Conservation (phyloP, 2,797 vertebrate genomes). For the Crenichthys baileyi region DNA sequence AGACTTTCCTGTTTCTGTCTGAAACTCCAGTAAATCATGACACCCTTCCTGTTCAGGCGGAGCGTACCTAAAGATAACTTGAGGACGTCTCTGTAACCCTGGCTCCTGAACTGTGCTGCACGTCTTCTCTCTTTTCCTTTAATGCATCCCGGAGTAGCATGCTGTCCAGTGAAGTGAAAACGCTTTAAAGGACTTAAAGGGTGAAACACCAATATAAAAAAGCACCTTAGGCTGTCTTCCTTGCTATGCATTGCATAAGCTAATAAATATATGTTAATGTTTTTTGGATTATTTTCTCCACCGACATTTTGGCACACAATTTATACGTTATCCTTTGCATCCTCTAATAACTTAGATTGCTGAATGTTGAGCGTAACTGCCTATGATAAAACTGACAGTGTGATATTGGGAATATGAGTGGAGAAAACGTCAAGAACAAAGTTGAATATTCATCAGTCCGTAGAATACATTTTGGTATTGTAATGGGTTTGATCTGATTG, state of each 20-base stretch:
- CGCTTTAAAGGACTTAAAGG: not conserved
- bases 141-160: slow-evolving; percentile 3
- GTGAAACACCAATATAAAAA: not conserved
- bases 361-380: not conserved
- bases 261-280: slow-evolving; percentile 14
- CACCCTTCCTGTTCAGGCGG: slow-evolving; percentile 1
- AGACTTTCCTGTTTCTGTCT: not conserved
- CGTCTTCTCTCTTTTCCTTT: slow-evolving; percentile 33
- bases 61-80: not conserved
- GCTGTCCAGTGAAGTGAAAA: not conserved
- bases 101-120: not conserved
- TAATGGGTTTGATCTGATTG: not conserved
- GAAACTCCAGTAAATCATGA: slow-evolving; percentile 5
- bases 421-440: not conserved
- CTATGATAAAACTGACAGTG: not conserved
- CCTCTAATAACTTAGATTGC: not conserved
- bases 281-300: slow-evolving; percentile 14
- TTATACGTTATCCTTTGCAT: slow-evolving; percentile 12
- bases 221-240: not conserved
- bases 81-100: slow-evolving; percentile 17
- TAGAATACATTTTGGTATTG: not conserved
- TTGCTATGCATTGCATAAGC: slow-evolving; percentile 19
- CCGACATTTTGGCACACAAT: slow-evolving; percentile 4
- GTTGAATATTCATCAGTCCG: not conserved
- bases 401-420: not conserved